phyloP scores from a whole-genome alignment of 2,113 vertebrate genomes.

The Daphoenositta chrysoptera region DNA sequence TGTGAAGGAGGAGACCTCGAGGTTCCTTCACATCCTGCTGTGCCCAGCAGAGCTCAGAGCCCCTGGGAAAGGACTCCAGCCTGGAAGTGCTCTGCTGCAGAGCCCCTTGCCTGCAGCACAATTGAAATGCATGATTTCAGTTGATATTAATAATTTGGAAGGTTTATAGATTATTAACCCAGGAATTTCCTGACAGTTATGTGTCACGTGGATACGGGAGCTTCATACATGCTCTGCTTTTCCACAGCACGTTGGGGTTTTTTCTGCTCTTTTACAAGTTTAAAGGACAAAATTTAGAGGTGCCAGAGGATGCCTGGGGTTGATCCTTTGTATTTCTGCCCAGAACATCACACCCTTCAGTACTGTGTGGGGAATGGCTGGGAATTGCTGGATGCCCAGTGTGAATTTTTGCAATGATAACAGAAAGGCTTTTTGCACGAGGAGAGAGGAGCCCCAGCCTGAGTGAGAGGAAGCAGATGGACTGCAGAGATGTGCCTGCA shows the following conservation, averaged over 20 bases:
- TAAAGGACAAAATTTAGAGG: not conserved
- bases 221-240: not conserved
- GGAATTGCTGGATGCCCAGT: not conserved
- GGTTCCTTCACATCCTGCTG: fast-evolving
- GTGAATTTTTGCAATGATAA: not conserved
- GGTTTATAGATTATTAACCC: not conserved
- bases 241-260: not conserved
- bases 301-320: not conserved
- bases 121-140: not conserved
- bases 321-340: not conserved
- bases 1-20: not conserved
- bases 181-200: not conserved
- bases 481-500: not conserved
- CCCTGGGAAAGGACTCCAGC: not conserved
- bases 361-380: not conserved
- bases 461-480: not conserved
- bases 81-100: not conserved
- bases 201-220: fast-evolving
- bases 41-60: not conserved
- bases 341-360: fast-evolving
- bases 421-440: not conserved
- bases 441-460: not conserved
- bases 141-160: not conserved
- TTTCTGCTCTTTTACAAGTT: not conserved
- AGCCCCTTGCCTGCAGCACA: not conserved